These are phyloP conservation scores for Neolamprologus cancellatus DNA, from an alignment of 2,113 vertebrate species.

Conservation along the genomic window DNA sequence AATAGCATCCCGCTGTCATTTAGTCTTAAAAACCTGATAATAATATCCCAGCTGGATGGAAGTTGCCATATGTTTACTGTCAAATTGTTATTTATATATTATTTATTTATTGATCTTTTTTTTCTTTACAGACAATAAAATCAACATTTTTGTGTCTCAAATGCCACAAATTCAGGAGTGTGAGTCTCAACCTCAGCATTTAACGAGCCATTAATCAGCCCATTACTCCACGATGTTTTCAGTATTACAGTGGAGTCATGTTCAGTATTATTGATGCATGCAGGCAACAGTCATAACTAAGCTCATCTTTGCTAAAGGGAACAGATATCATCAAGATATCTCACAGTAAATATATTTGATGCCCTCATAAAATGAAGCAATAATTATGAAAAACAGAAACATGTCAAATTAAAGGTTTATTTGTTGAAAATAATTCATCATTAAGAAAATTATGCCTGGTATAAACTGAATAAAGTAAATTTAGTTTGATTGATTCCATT, in stretches of 20 bases:
- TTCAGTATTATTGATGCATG: neutral
- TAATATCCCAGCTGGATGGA: neutral
- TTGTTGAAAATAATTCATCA: neutral
- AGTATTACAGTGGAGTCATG: neutral
- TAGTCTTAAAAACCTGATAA: neutral
- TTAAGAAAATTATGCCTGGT: neutral
- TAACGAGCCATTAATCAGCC: neutral
- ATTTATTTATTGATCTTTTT: neutral
- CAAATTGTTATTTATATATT: fast-evolving
- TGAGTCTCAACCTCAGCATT: neutral
- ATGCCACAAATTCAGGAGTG: neutral
- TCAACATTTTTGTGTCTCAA: neutral
- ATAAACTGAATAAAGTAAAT: fast-evolving
- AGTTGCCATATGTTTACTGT: neutral
- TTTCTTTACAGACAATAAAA: neutral
- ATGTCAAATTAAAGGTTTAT: neutral
- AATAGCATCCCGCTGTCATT: neutral
- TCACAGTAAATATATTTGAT: neutral
- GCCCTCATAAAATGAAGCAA: neutral
- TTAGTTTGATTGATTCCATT: neutral
- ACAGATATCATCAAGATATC: neutral
- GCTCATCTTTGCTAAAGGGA: neutral
- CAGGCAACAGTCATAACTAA: neutral
- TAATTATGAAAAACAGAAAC: neutral
- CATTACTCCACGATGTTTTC: neutral